These are phyloP conservation scores for Lasioglossum marginatum DNA, from an alignment of 2,888 invertebrate genomes.

Conservation along the genomic window DNA sequence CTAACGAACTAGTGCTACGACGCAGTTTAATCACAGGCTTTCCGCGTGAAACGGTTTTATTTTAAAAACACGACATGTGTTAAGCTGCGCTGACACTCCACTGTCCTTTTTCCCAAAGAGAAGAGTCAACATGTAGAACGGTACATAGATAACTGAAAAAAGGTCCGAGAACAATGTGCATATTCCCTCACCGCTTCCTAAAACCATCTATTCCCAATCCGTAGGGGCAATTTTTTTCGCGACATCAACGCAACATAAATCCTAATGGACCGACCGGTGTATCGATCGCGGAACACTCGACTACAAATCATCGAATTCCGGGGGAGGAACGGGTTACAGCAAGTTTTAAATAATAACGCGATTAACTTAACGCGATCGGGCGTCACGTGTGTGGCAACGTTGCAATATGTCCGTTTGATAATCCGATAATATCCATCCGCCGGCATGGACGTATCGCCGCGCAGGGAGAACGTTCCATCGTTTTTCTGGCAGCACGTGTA, in stretches of 20 bases:
- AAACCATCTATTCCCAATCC: conserved; percentile 7
- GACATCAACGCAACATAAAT: conserved; percentile 7
- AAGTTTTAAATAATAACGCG: conserved; percentile 62
- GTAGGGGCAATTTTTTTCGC: neutral
- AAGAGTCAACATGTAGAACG: neutral
- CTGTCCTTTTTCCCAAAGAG: neutral
- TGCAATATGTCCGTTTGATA: conserved; percentile 55
- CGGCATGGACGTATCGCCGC: conserved; percentile 28
- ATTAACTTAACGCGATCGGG: conserved; percentile 64
- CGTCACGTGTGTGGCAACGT: conserved; percentile 45
- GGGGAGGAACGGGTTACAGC: conserved; percentile 30
- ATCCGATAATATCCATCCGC: conserved; percentile 67
- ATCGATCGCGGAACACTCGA: conserved; percentile 9
- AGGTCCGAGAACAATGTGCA: neutral
- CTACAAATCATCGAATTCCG: neutral
- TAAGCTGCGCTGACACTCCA: neutral
- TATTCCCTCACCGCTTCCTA: neutral
- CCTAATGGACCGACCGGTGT: neutral
- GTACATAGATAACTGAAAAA: neutral
- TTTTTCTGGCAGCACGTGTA: conserved; percentile 58
- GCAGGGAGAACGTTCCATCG: conserved; percentile 61
- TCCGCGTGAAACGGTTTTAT: neutral
- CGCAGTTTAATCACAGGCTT: neutral
- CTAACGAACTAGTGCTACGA: neutral
- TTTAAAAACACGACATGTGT: neutral